Conservation (phyloP, 2,113 vertebrate species). For the Nymphicus hollandicus region DNA sequence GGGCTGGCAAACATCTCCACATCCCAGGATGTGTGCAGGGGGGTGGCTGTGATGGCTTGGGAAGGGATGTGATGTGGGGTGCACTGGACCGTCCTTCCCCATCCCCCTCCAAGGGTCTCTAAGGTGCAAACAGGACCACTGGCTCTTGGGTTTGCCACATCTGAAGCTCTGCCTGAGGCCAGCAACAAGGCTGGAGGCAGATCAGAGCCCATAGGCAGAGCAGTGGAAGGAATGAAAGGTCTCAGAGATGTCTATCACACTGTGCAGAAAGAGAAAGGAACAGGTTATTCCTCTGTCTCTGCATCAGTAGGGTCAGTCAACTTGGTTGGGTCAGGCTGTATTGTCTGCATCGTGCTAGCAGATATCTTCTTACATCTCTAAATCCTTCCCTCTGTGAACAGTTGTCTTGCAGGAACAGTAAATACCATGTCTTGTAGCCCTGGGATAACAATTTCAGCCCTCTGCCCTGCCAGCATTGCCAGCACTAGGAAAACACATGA, state of each 20-base stretch:
- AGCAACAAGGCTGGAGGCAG: not conserved
- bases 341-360: not conserved
- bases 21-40: not conserved
- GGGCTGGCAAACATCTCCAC: not conserved
- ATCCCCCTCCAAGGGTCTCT: not conserved
- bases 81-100: not conserved
- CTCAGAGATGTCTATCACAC: not conserved
- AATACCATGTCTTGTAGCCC: not conserved
- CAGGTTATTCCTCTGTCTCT: not conserved
- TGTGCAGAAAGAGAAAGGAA: not conserved
- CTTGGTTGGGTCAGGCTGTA: not conserved
- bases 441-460: not conserved
- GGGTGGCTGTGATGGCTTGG: not conserved
- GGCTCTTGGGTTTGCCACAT: not conserved
- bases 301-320: not conserved
- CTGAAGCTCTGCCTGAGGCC: not conserved
- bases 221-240: not conserved
- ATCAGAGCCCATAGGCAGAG: not conserved
- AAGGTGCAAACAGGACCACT: not conserved
- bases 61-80: not conserved
- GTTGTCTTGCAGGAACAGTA: not conserved
- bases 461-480: not conserved
- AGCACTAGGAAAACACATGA: not conserved
- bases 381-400: not conserved
- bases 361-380: not conserved